Base-by-base conservation (phyloP, 2,113 vertebrate species). In the Phycodurus eques region DNA sequence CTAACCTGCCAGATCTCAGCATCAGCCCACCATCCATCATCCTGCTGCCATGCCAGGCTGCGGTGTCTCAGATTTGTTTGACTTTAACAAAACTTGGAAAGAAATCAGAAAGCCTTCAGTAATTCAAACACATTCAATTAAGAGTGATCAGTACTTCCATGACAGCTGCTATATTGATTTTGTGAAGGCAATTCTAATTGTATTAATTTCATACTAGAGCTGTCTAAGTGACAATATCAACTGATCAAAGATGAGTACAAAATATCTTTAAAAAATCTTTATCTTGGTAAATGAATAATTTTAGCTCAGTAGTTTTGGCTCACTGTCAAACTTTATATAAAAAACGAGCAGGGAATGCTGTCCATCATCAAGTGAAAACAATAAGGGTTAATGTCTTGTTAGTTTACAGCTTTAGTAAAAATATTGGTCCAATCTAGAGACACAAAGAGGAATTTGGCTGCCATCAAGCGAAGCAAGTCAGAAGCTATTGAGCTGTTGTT, bases 11-110 rank as follows among this genome's bases (percentile, higher is more conserved):
- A 77, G 82, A 86, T 86, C 82, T 87, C 49, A 73, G 76, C 70
- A 80, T 88, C 86, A 86, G 47, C 72, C 71, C 73, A 69, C 67
- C 72, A 87, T 88, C 80, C 79, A 84, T 89, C 81, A 85, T 74
- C 68, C 73, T 79, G 83, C 68, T 70, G 65, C 72, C 72, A 79
- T 56, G 67, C 60, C 65, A 67, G 66, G 67, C 68, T 53, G 67
- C 12, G 47, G 54, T 51, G 75, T 68, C 68, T 74, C 76, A 79
- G 78, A 85, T 85, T 66, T 71, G 81, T 70, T 60, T 54, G 68
- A 66, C 49, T 75, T 51, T 78, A 68, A 70, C 73, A 80, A 81
- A 66, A 64, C 54, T 53, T 72, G 74, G 66, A 77, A 39, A 77
- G 7, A 65, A 67, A 78, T 70, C 22, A 73, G 59, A 69, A 81